These are phyloP conservation scores for Siniperca scherzeri DNA, from an alignment of 2,797 vertebrate species.

Conservation along the genomic window DNA sequence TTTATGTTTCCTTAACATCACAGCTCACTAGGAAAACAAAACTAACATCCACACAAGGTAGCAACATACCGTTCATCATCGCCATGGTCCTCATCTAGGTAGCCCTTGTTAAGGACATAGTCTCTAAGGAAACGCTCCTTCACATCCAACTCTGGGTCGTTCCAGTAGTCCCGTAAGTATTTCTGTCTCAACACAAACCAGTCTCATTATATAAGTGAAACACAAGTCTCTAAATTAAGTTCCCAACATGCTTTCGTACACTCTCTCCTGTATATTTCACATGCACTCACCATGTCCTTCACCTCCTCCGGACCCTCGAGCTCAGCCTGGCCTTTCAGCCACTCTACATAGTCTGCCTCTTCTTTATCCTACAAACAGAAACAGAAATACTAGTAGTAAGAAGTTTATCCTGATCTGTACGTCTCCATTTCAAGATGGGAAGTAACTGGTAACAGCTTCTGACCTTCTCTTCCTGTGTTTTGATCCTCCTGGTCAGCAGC, in stretches of 20 bases:
- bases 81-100: conserved; percentile 71
- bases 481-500: conserved; percentile 85
- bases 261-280: neutral
- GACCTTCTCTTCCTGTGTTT: conserved; percentile 90
- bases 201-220: neutral
- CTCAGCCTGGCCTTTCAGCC: conserved; percentile 92
- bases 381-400: neutral
- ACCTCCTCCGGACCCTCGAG: conserved; percentile 79
- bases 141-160: conserved; percentile 89
- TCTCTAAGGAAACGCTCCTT: conserved; percentile 92
- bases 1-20: neutral
- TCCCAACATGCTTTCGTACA: neutral
- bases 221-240: neutral
- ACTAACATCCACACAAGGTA: neutral
- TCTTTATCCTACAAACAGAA: conserved; percentile 86
- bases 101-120: conserved; percentile 91
- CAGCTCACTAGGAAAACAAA: neutral
- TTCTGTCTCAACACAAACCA: conserved; percentile 76
- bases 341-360: conserved; percentile 89
- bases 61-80: conserved; percentile 77
- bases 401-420: neutral
- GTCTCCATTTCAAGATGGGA: rapidly evolving
- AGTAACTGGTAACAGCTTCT: neutral
- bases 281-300: conserved; percentile 88
- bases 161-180: conserved; percentile 92